Evolutionary conservation across 1,140 invertebrate species (phyloP), one percentile per base, ranked within the genome.

Genomic region (Lordiphosa collinella): DNA sequence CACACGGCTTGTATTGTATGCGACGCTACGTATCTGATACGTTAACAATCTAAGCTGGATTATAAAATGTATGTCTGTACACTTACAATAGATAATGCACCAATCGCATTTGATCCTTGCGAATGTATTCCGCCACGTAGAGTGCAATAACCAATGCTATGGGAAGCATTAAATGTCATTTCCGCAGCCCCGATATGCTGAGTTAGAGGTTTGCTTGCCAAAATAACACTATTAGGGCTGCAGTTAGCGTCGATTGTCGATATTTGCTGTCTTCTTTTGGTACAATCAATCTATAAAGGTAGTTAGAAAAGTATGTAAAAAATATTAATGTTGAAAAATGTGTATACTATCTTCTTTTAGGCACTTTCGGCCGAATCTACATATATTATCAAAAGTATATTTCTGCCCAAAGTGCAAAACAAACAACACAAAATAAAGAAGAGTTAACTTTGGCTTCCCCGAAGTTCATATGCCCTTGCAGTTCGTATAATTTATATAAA

Each of bases 221-320:
- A 73, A 10, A 93, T 84, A 79, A 90, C 91, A 65, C 93, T 89
- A 38, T 91, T 92, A 8, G 93, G 93, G 18, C 93, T 94, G 40
- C 89, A 89, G 13, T 61, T 87, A n/a, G 93, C 94, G 74, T 94
- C 93, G 80, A 95, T 95, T 51, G 94, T 95, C 51, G 93, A 94
- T 69, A 95, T 92, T 74, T 94, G 92, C 68, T 94, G 93, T 61
- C 93, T 89, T 86, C 93, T 93, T 66, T 93, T 90, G 44, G 91
- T 88, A 78, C 91, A 93, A 73, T 94, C 92, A 6, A 90, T 89
- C 59, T 91, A 16, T 1, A 60, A 53, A 46, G 10, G 8, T 29
- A 9, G 37, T 35, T 37, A 8, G n/a, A 48, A 37, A 37, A n/a
- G n/a, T n/a, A n/a, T n/a, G n/a, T n/a, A n/a, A 14, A 31, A 11